Conservation (phyloP, 2,888 invertebrate genomes). For the Smittia sp. region DNA sequence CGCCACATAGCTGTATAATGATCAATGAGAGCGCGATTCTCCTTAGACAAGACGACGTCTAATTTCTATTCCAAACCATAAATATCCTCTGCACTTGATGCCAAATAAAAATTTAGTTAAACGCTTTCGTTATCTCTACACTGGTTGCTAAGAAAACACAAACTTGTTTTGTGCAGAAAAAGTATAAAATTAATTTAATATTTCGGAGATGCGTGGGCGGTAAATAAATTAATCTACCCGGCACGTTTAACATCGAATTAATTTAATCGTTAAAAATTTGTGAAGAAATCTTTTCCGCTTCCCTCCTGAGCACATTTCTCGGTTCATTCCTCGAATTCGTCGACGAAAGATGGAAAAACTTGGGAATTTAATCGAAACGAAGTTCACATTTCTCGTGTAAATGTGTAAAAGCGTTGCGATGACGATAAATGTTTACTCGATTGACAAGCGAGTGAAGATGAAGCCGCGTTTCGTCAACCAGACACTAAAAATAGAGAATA, state of each 20-base stretch:
- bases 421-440: conserved; percentile 42
- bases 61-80: too few relatives aligned
- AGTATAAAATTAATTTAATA: too few relatives aligned
- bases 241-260: too few relatives aligned
- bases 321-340: neutral
- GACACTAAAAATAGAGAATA: conserved; percentile 56
- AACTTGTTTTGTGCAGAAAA: too few relatives aligned
- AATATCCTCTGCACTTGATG: neutral
- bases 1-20: too few relatives aligned
- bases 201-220: too few relatives aligned
- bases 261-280: neutral
- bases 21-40: too few relatives aligned
- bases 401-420: neutral
- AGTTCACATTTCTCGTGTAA: neutral
- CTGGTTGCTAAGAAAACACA: too few relatives aligned
- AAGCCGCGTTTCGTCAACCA: conserved; percentile 62
- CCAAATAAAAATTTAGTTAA: neutral
- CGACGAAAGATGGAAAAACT: neutral
- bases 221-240: too few relatives aligned
- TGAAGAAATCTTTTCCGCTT: neutral
- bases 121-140: too few relatives aligned
- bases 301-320: conserved; percentile 6
- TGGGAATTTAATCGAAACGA: neutral
- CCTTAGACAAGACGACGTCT: too few relatives aligned
- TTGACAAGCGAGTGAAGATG: conserved; percentile 50